Conservation (phyloP, 2,888 invertebrate genomes). For the Melitaea athalia region DNA sequence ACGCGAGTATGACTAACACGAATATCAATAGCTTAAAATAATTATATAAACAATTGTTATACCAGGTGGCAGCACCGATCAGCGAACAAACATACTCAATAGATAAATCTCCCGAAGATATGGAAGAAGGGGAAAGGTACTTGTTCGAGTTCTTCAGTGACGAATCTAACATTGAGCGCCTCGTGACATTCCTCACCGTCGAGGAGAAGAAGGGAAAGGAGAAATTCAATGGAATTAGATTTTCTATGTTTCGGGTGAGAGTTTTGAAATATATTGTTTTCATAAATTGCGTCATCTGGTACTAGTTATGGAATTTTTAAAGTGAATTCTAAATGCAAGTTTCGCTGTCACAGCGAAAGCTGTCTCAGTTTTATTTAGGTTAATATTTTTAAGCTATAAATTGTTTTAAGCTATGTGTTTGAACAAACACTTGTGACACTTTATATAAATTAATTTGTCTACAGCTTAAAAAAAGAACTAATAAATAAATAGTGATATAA, state of each 20-base stretch:
- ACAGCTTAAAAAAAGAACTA: no score
- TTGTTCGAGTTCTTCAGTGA: constrained; percentile 86
- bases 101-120: constrained; percentile 75
- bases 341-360: no score
- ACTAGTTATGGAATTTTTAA: no score
- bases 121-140: constrained; percentile 85
- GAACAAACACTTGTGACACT: no score
- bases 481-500: no score
- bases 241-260: constrained; percentile 87
- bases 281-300: not conserved
- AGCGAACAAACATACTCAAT: constrained; percentile 83
- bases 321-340: no score
- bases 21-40: not conserved
- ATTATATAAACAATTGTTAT: not conserved
- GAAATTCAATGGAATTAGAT: constrained; percentile 87
- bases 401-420: not conserved
- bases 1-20: no score
- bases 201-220: constrained; percentile 94
- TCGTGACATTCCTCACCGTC: constrained; percentile 88
- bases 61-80: constrained; percentile 86
- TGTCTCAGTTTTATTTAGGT: no score
- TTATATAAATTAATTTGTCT: no score
- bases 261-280: not conserved
- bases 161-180: constrained; percentile 84
- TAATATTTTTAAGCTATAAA: not conserved